These are phyloP conservation scores for Lepidocyrtoides sp. DNA, from an alignment of 2,888 invertebrate genomes.

Conservation along the genomic window DNA sequence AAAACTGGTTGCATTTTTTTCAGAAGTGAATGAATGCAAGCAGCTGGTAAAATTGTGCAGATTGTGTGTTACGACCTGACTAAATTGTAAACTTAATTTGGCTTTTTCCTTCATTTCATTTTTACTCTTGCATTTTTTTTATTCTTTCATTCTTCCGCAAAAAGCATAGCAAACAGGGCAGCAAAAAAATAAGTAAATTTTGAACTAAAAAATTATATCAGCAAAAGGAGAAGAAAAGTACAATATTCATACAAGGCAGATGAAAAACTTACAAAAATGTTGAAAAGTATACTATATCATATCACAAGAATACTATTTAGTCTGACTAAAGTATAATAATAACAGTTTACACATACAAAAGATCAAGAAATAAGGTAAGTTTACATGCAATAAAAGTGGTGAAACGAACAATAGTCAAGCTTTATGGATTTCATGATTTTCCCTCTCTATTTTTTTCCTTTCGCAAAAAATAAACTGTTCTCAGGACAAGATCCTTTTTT, in stretches of 20 bases:
- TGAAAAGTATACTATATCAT: conserved; percentile 31
- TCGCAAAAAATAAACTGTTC: background rate
- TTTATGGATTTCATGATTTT: conserved; percentile 28
- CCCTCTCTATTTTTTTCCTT: background rate
- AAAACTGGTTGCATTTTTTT: conserved; percentile 6
- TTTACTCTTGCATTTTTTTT: background rate
- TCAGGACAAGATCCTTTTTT: background rate
- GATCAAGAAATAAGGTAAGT: conserved; percentile 3
- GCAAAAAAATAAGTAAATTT: too few species aligned
- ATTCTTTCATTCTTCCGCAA: background rate
- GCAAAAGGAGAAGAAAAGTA: background rate
- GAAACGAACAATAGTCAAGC: conserved; percentile 10
- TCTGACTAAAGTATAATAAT: background rate
- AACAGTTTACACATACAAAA: background rate
- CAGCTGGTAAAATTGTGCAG: background rate
- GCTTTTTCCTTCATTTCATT: too few species aligned
- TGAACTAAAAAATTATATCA: background rate
- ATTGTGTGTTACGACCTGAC: conserved; percentile 19
- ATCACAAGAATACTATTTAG: conserved; percentile 13
- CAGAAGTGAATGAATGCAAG: background rate
- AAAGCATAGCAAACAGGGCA: background rate
- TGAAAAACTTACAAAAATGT: too few species aligned
- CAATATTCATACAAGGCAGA: background rate
- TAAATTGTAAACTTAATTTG: conserved; percentile 48
- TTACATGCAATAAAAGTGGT: conserved; percentile 35